Conservation (phyloP, 1,140 invertebrate species). For the Lepidurus couesii region DNA sequence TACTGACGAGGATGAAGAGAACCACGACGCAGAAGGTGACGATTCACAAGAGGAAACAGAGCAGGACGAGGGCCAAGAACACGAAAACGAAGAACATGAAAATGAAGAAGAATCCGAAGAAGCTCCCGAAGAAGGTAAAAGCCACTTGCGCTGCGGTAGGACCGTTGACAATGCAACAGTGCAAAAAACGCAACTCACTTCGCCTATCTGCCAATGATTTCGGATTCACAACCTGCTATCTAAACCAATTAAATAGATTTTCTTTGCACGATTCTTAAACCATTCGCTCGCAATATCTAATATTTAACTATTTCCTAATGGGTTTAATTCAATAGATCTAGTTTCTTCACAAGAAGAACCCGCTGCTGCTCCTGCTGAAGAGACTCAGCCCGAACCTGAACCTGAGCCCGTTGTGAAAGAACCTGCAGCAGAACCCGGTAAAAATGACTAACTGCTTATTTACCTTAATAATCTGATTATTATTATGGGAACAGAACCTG, state of each 20-base stretch:
- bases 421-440: conserved; percentile 32
- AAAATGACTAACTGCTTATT: conserved; percentile 12
- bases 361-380: conserved; percentile 10
- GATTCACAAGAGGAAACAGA: conserved; percentile 30
- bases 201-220: conserved; percentile 23
- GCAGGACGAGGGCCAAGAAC: conserved; percentile 32
- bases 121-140: conserved; percentile 34
- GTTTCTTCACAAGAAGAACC: background rate
- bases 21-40: conserved; percentile 27
- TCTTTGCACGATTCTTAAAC: background rate
- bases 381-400: conserved; percentile 29
- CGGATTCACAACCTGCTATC: background rate
- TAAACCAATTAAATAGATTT: conserved; percentile 5
- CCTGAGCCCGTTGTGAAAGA: conserved; percentile 28
- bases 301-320: background rate
- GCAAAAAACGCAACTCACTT: conserved; percentile 31
- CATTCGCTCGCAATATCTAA: background rate
- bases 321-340: background rate
- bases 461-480: background rate
- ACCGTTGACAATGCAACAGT: background rate
- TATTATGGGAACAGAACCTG: conserved; percentile 28
- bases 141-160: conserved; percentile 13
- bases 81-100: background rate
- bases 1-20: conserved; percentile 34
- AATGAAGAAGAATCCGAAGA: conserved; percentile 34